Evolutionary conservation across 2,888 invertebrate species (phyloP), one percentile per base, ranked within the genome.

Genomic region (Melieria omissa): DNA sequence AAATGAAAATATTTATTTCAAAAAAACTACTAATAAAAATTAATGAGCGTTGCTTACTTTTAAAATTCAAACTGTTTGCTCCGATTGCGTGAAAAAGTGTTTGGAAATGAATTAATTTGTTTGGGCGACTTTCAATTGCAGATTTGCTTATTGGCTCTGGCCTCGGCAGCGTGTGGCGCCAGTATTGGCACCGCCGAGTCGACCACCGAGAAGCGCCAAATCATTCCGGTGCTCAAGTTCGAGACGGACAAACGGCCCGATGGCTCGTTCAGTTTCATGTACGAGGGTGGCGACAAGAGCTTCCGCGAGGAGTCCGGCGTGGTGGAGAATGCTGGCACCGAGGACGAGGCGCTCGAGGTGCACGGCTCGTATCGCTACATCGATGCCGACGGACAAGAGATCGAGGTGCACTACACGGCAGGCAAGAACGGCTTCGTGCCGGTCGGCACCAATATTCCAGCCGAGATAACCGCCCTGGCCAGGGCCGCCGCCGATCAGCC

Each of bases 401-500:
- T 86, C 4, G 83, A 82, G 68, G 86, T 86, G 0, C 80, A 78
- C 71, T 86, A 86, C 60, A 86, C 86, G 0, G 86, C 86, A 5
- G 86, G 86, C 76, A 81, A 80, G 63, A 85, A 86, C 73, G 86
- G 86, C 47, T 86, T 86, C 47, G 85, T 86, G n/a, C 86, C 86
- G 72, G 60, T 79, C 1, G 86, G 86, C 47, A 86, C 81, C 4
- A 79, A 80, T 49, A 86, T 86, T 73, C 79, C 77, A 4, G 64
- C 73, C 42, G 83, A 83, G 73, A 86, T 86, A 62, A 75, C 83
- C 4, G 79, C 75, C 1, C 52, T 76, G 44, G 86, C 86, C 64
- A 80, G 78, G 73, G 80, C 83, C 6, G 86, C 85, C 12, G 83
- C 81, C 14, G 80, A 81, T 73, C 74, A 82, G 63, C 86, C 85